phyloP scores from a whole-genome alignment of 2,888 invertebrate genomes.

The Mesorhabditis sp. region DNA sequence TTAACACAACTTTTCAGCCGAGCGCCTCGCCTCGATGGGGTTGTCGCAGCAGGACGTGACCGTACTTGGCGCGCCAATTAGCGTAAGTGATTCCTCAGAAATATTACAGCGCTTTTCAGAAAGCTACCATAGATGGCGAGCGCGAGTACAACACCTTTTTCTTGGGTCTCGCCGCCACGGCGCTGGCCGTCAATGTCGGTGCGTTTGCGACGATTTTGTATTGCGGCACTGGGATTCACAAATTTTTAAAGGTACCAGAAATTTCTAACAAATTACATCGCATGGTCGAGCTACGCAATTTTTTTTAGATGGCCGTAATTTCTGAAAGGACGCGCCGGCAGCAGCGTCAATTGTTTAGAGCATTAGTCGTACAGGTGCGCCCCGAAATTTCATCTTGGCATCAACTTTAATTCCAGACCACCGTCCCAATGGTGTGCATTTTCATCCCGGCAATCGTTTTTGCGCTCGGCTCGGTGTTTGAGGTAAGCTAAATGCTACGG shows the following conservation, averaged over 20 bases:
- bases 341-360: not conserved
- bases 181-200: not conserved
- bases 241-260: not conserved
- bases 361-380: not conserved
- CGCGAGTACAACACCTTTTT: constrained; percentile 4
- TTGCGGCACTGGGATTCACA: not conserved
- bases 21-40: not conserved
- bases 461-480: not conserved
- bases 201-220: constrained; percentile 2
- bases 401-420: not conserved
- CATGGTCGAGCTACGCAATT: no score
- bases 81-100: not conserved
- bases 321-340: not conserved
- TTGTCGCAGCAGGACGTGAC: not conserved
- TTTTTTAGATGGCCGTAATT: not conserved
- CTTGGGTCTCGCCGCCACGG: not conserved
- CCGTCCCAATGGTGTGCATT: constrained; percentile 4
- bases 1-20: not conserved
- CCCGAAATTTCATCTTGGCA: not conserved
- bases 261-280: no score
- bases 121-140: not conserved
- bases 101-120: not conserved
- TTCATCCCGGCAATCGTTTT: not conserved
- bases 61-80: not conserved
- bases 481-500: not conserved